Percentiles rank a stretch among this genome's conserved stretches.
These are phyloP conservation scores for Copidosoma floridanum DNA, from an alignment of 1,140 invertebrate species.

Conservation along the genomic window DNA sequence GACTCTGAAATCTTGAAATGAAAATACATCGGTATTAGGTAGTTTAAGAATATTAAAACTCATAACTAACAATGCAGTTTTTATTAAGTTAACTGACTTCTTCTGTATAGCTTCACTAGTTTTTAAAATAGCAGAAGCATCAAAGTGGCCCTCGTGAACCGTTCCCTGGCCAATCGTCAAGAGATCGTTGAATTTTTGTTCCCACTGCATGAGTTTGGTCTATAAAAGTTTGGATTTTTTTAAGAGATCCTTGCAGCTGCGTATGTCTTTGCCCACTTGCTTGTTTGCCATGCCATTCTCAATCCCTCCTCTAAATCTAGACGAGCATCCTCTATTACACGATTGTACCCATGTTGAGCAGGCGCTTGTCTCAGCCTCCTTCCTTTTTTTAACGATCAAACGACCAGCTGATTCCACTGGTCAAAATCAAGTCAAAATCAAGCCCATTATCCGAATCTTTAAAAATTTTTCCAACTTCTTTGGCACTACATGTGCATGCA, in stretches of 20 bases:
- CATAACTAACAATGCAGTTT: too few species aligned
- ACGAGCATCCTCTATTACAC: slow-evolving; percentile 75
- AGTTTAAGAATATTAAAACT: not conserved
- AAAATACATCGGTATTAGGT: too few species aligned
- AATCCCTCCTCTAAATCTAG: slow-evolving; percentile 78
- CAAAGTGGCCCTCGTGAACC: slow-evolving; percentile 91
- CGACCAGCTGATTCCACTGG: slow-evolving; percentile 70
- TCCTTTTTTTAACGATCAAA: slow-evolving; percentile 79
- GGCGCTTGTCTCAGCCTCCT: slow-evolving; percentile 74
- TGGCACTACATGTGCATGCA: slow-evolving; percentile 56
- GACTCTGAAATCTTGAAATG: slow-evolving; percentile 57
- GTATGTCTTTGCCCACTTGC: slow-evolving; percentile 79
- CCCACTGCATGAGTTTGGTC: slow-evolving; percentile 75
- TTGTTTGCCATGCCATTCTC: slow-evolving; percentile 72
- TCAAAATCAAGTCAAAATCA: too few species aligned
- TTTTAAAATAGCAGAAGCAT: slow-evolving; percentile 80
- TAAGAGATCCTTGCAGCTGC: slow-evolving; percentile 84
- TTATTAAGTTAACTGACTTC: slow-evolving; percentile 57
- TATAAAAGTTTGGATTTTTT: slow-evolving; percentile 83
- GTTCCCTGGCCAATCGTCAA: slow-evolving; percentile 81
- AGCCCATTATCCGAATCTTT: slow-evolving; percentile 71
- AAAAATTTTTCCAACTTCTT: slow-evolving; percentile 66
- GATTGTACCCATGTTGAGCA: slow-evolving; percentile 77
- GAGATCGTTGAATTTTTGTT: slow-evolving; percentile 74
- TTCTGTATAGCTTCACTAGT: slow-evolving; percentile 74